Base-by-base conservation (phyloP, 1,140 invertebrate species). In the Atopsyche davidsoni region DNA sequence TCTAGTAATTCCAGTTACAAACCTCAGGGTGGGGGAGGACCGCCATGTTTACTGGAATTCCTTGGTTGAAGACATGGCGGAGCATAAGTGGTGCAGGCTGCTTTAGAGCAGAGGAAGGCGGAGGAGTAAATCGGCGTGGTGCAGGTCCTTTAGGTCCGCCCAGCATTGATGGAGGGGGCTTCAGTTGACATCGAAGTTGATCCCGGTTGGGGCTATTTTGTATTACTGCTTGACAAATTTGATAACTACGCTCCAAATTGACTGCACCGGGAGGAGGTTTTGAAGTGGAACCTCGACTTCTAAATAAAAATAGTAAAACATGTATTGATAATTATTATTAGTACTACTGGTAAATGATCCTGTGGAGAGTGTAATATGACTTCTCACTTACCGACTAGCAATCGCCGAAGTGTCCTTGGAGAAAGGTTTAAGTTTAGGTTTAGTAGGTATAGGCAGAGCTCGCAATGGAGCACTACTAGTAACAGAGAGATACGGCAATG, bases 201-300 rank as follows among this genome's bases (percentile, higher is more conserved):
- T 91, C 86, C 16, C 89, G 73, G 68, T 93, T 93, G 0, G 87
- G 88, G 61, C 87, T 91, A 62, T 90, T 93, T 70, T 93, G 89
- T 54, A 96, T 92, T 1, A 94, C 92, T 28, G 89, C 90, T 69
- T 95, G 90, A 69, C 92, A 96, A 59, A 97, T 97, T 69, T 96
- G 91, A 65, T 95, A 92, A 60, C 92, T 96, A 22, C 93, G 76
- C 65, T 95, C 91, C 10, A 96, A 71, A 70, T 96, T 96, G 4
- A 95, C 87, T 17, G 86, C 86, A 3, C 89, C 89, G 0, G 89
- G 87, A 3, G 88, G 89, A 48, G 87, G 80, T 68, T 86, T 87
- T 34, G 76, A 81, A 19, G 76, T 77, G 7, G 75, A 63, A 39
- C 64, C 69, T 11, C 72, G 64, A 55, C 66, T 74, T 45, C 72